A percentile compares a stretch with the other conserved stretches of the same genome.
Evolutionary conservation across 2,888 invertebrate genomes (phyloP).

Genomic region (Poecilobothrus nobilitatus): DNA sequence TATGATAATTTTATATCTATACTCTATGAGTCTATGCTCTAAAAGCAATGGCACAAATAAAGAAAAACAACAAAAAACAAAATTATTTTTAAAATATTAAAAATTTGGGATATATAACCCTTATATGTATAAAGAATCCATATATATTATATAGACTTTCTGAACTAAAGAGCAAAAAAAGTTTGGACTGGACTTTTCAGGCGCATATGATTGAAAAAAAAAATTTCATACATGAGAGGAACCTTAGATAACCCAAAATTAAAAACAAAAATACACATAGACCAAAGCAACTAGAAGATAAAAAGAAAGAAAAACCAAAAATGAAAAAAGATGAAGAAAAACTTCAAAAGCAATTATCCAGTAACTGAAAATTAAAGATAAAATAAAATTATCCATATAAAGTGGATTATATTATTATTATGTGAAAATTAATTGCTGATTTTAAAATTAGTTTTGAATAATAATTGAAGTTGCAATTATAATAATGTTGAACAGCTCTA

Average conservation of each 20-base stretch:
- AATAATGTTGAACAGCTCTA: too few relatives aligned
- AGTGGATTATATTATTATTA: neutral
- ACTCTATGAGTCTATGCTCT: too few relatives aligned
- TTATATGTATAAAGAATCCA: too few relatives aligned
- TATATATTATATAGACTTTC: too few relatives aligned
- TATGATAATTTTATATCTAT: too few relatives aligned
- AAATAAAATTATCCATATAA: neutral
- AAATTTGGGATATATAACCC: too few relatives aligned
- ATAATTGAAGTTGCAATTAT: neutral
- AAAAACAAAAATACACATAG: neutral
- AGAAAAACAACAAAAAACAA: too few relatives aligned
- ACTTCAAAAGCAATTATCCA: neutral
- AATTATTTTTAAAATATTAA: too few relatives aligned
- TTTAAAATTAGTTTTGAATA: neutral
- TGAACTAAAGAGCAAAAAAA: too few relatives aligned
- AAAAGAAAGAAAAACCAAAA: neutral
- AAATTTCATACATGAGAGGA: neutral
- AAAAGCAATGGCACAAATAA: too few relatives aligned
- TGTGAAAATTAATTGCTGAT: slow-evolving; percentile 1
- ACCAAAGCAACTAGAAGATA: neutral
- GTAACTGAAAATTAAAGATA: slow-evolving; percentile 6
- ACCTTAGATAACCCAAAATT: too few relatives aligned
- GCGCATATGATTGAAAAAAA: neutral
- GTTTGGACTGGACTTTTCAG: too few relatives aligned
- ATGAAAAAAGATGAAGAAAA: neutral